Percentiles rank a stretch among this genome's conserved stretches.
These are phyloP conservation scores for Dendrolimus pini DNA, from an alignment of 2,888 invertebrate genomes.

Conservation along the genomic window DNA sequence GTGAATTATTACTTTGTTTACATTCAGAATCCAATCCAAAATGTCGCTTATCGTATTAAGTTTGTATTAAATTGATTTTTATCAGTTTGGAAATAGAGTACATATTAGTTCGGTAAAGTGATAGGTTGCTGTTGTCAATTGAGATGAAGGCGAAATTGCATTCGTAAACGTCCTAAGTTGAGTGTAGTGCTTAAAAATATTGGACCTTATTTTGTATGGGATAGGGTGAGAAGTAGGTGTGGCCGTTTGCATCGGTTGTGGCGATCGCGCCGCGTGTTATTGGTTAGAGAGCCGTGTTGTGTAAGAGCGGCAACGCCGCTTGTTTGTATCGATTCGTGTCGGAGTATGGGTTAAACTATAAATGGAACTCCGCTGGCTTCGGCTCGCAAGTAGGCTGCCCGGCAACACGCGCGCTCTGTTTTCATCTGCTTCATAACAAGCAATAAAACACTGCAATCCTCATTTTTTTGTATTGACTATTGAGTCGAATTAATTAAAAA, in stretches of 20 bases:
- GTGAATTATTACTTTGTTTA: background rate
- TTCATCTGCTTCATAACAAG: no score
- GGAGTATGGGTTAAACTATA: slow-evolving; percentile 10
- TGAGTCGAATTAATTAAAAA: background rate
- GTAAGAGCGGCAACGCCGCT: slow-evolving; percentile 44
- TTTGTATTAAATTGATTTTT: background rate
- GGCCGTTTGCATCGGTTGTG: background rate
- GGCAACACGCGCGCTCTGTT: no score
- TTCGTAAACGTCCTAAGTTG: background rate
- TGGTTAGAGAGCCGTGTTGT: background rate
- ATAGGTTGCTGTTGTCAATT: background rate
- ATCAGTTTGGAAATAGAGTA: background rate
- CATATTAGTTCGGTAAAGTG: background rate
- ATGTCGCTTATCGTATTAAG: background rate
- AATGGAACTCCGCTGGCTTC: slow-evolving; percentile 4
- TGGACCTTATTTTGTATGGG: background rate
- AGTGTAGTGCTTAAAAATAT: background rate
- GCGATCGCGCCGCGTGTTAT: background rate
- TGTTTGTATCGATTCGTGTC: background rate
- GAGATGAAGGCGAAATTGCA: background rate
- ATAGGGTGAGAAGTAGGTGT: background rate
- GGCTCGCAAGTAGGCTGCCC: background rate
- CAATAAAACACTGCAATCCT: background rate
- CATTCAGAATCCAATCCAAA: background rate
- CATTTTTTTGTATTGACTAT: background rate